Evolutionary conservation across 1,140 invertebrate genomes (phyloP).

Genomic region (Venustaconcha ellipsiformis): DNA sequence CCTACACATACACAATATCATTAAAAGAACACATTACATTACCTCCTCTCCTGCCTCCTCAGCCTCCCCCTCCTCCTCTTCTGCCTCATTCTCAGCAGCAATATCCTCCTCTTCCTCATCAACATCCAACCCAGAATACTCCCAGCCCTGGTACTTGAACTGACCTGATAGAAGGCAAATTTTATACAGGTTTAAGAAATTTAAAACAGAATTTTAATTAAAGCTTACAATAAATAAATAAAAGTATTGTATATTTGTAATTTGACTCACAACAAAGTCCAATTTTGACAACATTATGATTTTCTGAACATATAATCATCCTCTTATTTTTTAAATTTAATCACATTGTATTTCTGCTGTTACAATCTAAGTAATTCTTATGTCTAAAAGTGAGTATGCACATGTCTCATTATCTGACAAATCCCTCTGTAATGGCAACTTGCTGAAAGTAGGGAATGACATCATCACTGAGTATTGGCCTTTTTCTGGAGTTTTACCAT

Average conservation of each 20-base stretch:
- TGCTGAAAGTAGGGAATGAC: no score
- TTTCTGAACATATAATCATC: no score
- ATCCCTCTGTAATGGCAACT: no score
- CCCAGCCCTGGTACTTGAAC: conserved; percentile 57
- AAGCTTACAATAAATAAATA: neutral
- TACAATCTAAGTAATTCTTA: no score
- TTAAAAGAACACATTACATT: neutral
- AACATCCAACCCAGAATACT: conserved; percentile 58
- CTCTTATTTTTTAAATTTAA: no score
- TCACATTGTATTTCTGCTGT: no score
- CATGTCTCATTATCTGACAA: no score
- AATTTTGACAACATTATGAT: neutral
- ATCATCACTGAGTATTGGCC: no score
- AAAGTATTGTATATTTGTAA: neutral
- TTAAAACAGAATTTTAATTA: neutral
- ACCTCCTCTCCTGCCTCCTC: conserved; percentile 55
- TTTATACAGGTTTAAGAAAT: no score
- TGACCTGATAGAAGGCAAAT: conserved; percentile 38
- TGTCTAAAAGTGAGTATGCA: no score
- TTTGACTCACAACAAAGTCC: neutral
- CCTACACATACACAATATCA: no score
- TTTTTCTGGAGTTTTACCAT: no score
- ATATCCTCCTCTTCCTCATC: conserved; percentile 67
- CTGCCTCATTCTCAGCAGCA: conserved; percentile 51
- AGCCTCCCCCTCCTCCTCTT: conserved; percentile 59